Evolutionary conservation across 2,797 vertebrate genomes (phyloP), one percentile per base, ranked within the genome.

Genomic region (Sebastes vulpes): DNA sequence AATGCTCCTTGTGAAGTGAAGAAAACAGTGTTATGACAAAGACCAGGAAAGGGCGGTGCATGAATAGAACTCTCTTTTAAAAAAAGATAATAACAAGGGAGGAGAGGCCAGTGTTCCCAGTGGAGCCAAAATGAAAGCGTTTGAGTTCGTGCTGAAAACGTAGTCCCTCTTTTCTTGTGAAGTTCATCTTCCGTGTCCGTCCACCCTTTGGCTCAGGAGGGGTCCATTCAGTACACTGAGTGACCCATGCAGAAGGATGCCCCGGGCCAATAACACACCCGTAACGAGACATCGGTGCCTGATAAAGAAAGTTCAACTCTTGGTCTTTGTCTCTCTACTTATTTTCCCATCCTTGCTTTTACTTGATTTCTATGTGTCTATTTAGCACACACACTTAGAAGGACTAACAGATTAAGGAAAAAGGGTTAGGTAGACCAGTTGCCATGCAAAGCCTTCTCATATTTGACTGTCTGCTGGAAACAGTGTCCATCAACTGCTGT

Each of bases 121-220:
- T 18, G 70, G 81, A 81, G 72, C 56, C 26, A 38, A 79, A 72
- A 81, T 72, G 5, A 84, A 77, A 75, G 38, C 1, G 6, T 61
- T 70, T 54, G 56, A 69, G 65, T 72, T 87, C 53, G 68, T 35
- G 38, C 28, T 65, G 53, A 72, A 75, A 52, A 65, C 65, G 1
- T 35, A 53, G 46, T 74, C 69, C 52, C 21, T 68, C 25, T 72
- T 57, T 69, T 20, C 65, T 82, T 69, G 63, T 80, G 53, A 84
- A 89, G 65, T 65, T 84, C 48, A 82, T 72, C 72, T 65, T 29
- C 71, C 8, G 46, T 81, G 79, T 82, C 65, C 35, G 48, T 72
- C 81, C 81, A 42, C 42, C 61, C 73, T 20, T 83, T 66, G 25
- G 80, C 85, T 84, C 60, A 81, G 80, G 83, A 79, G 71, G 65